Evolutionary conservation across 1,140 invertebrate genomes (phyloP).

Genomic region (Zaprionus taronus): DNA sequence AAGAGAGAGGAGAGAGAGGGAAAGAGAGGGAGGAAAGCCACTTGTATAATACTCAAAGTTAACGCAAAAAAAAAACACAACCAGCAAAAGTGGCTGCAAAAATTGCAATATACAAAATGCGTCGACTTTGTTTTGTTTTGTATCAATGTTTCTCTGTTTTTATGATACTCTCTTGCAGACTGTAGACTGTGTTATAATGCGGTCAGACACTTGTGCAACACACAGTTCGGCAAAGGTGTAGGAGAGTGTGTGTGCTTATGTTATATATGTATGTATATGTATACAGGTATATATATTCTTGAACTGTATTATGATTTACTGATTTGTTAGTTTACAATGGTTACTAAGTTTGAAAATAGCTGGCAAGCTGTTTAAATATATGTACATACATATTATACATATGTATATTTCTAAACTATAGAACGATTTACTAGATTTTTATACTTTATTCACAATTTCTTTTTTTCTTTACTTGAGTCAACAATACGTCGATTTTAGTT

Average conservation of each 20-base stretch:
- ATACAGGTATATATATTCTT: background rate
- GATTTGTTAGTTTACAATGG: background rate
- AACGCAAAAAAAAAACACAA: constrained; percentile 13
- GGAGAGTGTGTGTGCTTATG: background rate
- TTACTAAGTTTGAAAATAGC: no score
- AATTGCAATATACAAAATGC: constrained; percentile 34
- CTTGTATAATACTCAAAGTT: constrained; percentile 43
- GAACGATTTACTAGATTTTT: no score
- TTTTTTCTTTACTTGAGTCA: no score
- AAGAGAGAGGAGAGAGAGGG: no score
- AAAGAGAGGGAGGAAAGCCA: constrained; percentile 12
- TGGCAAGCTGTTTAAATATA: no score
- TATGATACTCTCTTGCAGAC: constrained; percentile 2
- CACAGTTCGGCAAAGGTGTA: background rate
- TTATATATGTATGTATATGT: background rate
- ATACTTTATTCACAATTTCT: no score
- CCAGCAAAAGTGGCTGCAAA: constrained; percentile 28
- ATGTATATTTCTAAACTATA: background rate
- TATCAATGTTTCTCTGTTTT: constrained; percentile 30
- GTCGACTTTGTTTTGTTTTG: constrained; percentile 30
- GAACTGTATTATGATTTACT: background rate
- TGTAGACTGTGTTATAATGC: constrained; percentile 7
- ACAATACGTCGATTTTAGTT: no score
- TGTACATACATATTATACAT: no score
- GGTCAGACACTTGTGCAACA: background rate